phyloP scores from a whole-genome alignment of 2,113 vertebrate genomes.

The Garra rufa region DNA sequence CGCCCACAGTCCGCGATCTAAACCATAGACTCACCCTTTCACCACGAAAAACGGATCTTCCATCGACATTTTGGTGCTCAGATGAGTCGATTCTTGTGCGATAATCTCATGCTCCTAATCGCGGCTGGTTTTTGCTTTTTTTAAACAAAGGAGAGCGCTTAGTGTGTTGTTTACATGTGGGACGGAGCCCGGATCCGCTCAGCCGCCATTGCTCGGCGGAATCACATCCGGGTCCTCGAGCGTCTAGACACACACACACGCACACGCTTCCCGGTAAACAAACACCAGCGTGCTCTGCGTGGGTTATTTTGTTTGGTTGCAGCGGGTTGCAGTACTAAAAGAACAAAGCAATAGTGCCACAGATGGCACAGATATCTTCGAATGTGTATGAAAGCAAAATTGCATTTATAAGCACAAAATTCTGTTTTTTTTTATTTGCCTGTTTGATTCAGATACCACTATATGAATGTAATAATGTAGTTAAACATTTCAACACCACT shows the following conservation, averaged over 20 bases:
- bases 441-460: no score
- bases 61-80: slow-evolving; percentile 86
- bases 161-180: slow-evolving; percentile 56
- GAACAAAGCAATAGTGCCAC: neutral
- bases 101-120: slow-evolving; percentile 54
- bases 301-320: slow-evolving; percentile 7
- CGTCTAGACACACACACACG: neutral
- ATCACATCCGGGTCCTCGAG: slow-evolving; percentile 57
- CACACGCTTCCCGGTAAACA: neutral
- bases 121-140: neutral
- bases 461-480: no score
- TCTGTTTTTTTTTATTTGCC: no score
- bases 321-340: slow-evolving; percentile 11
- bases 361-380: neutral
- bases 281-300: neutral
- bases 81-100: slow-evolving; percentile 1
- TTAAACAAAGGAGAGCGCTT: neutral
- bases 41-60: slow-evolving; percentile 99
- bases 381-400: neutral
- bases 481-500: no score
- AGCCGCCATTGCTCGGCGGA: slow-evolving; percentile 41
- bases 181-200: slow-evolving; percentile 1
- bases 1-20: neutral
- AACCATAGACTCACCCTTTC: slow-evolving; percentile 85
- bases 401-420: neutral